These are phyloP conservation scores for Dynastes grantii DNA, from an alignment of 2,888 invertebrate species.

Conservation along the genomic window DNA sequence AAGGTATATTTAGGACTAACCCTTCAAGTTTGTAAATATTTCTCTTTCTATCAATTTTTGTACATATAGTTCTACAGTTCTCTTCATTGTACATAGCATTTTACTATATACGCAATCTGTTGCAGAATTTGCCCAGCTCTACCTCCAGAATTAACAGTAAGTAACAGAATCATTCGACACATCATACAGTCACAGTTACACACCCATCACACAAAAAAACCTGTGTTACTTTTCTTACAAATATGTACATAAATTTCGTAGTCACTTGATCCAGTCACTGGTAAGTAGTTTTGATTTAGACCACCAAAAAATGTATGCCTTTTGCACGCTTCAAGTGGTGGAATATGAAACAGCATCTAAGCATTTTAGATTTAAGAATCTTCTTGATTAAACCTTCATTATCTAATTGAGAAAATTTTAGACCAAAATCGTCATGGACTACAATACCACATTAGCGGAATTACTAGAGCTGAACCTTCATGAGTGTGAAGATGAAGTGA, in stretches of 20 bases:
- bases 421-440: constrained; percentile 96
- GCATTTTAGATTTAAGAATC: neutral
- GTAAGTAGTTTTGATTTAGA: constrained; percentile 47
- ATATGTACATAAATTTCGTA: constrained; percentile 37
- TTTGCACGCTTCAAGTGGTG: constrained; percentile 21
- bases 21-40: constrained; percentile 38
- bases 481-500: constrained; percentile 97
- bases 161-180: constrained; percentile 68
- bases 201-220: constrained; percentile 37
- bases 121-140: constrained; percentile 88
- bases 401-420: constrained; percentile 66
- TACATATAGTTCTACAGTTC: constrained; percentile 46
- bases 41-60: constrained; percentile 36
- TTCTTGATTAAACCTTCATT: neutral
- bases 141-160: constrained; percentile 86
- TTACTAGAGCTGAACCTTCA: constrained; percentile 93
- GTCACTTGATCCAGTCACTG: constrained; percentile 42
- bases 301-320: constrained; percentile 3
- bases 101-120: constrained; percentile 65
- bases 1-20: constrained; percentile 77
- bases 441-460: constrained; percentile 92
- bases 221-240: constrained; percentile 22
- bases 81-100: constrained; percentile 57
- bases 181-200: constrained; percentile 42
- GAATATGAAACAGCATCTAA: constrained; percentile 12